These are phyloP conservation scores for Drosophila lutescens DNA, from an alignment of 2,888 invertebrate species.

Conservation along the genomic window DNA sequence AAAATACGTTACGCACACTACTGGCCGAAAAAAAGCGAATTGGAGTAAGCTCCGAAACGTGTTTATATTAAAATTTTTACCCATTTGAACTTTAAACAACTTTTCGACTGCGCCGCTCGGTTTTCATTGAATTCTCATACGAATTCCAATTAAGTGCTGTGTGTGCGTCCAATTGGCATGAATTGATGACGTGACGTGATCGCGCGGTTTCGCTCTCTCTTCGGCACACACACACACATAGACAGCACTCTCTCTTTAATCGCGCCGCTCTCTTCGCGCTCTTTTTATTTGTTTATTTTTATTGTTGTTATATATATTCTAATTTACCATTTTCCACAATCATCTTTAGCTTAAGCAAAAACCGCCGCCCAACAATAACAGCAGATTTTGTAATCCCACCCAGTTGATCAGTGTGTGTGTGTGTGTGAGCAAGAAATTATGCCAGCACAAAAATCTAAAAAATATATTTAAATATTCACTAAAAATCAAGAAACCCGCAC, in stretches of 20 bases:
- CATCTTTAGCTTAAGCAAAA: slow-evolving; percentile 63
- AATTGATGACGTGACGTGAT: slow-evolving; percentile 78
- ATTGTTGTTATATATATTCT: slow-evolving; percentile 52
- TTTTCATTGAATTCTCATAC: slow-evolving; percentile 79
- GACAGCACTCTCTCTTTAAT: slow-evolving; percentile 6
- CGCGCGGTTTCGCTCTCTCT: slow-evolving; percentile 44
- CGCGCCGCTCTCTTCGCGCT: slow-evolving; percentile 16
- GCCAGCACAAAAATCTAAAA: slow-evolving; percentile 48
- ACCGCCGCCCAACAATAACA: slow-evolving; percentile 46
- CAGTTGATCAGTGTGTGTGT: slow-evolving; percentile 23
- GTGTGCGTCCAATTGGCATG: slow-evolving; percentile 77
- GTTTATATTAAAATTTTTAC: slow-evolving; percentile 55
- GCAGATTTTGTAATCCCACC: background rate
- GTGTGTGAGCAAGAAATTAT: slow-evolving; percentile 65
- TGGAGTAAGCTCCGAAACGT: slow-evolving; percentile 58
- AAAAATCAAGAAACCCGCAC: slow-evolving; percentile 44
- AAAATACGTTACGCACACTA: slow-evolving; percentile 21
- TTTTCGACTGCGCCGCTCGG: slow-evolving; percentile 38
- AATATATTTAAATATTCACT: slow-evolving; percentile 31
- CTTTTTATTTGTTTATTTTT: slow-evolving; percentile 55
- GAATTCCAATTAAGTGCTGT: slow-evolving; percentile 79
- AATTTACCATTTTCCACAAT: slow-evolving; percentile 24
- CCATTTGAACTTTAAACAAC: slow-evolving; percentile 77
- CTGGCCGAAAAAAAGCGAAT: slow-evolving; percentile 40
- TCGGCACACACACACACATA: slow-evolving; percentile 3